Base-by-base conservation (phyloP, 2,797 vertebrate species). In the Oreochromis grahami region DNA sequence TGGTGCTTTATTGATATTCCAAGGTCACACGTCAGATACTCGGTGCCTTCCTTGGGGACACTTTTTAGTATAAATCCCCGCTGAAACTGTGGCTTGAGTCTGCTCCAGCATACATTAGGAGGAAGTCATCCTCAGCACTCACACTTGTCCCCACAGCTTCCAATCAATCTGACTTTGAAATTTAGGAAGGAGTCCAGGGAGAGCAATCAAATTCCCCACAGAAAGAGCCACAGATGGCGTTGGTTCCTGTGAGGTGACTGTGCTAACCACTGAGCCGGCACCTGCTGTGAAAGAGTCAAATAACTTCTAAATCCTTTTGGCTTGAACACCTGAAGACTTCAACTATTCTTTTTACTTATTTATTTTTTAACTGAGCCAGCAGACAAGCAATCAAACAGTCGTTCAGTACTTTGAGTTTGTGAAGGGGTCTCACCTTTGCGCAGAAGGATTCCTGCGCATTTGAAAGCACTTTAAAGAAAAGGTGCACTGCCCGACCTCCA, bases 401-500 rank as follows among this genome's bases (percentile, higher is more conserved):
- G 48, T 63, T 53, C 3, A 34, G 48, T 52, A 50, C 77, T 78
- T 79, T 86, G 85, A 81, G 77, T 81, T 81, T 90, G 86, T 43
- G 15, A 32, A 79, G 41, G 76, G 76, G 34, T 78, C 84, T 85
- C 76, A 26, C 17, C 14, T 51, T 76, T 65, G 77, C 11, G 15
- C 45, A 48, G 48, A 87, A 81, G 70, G 65, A 84, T 81, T 72
- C 7, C 53, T 34, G 53, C 82, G 87, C 88, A 84, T 92, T 91
- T 88, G 79, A 77, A 90, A 92, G 80, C 88, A 87, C 86, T 93
- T 90, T 86, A 92, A 94, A 94, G 84, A 91, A 90, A 74, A 88
- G 88, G 83, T 72, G 83, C 90, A 88, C 83, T 53, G 82, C 83
- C 86, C 3, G 85, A 94, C 90, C 91, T 91, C 84, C 87, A 91